These are phyloP conservation scores for Heterotilapia buettikoferi DNA, from an alignment of 2,113 vertebrate genomes.

Conservation along the genomic window DNA sequence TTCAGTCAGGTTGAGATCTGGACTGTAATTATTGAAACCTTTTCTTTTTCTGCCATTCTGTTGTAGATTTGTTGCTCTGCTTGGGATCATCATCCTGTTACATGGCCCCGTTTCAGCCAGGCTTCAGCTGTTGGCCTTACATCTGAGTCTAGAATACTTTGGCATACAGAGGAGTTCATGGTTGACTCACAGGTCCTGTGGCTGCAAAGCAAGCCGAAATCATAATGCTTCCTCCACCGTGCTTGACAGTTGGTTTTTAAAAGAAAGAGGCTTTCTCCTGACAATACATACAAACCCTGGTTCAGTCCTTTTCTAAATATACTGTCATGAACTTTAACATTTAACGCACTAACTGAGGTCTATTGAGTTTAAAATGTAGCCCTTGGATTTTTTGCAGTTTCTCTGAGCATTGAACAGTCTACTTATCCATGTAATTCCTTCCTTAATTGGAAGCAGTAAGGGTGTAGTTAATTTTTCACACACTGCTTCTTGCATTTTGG, in stretches of 20 bases:
- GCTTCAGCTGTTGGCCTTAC: neutral
- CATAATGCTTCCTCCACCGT: neutral
- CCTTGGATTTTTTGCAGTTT: accelerated
- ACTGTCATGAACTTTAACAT: neutral
- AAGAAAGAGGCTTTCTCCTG: neutral
- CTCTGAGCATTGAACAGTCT: neutral
- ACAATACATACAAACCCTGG: neutral
- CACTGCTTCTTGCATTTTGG: neutral
- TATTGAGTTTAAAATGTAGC: neutral
- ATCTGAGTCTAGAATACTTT: neutral
- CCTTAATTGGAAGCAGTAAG: neutral
- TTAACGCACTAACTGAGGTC: neutral
- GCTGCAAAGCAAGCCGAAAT: accelerated
- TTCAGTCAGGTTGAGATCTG: neutral
- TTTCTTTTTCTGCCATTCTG: neutral
- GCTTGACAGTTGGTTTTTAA: neutral
- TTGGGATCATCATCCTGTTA: neutral
- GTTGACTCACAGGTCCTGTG: neutral
- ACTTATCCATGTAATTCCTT: neutral
- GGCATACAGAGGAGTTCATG: neutral
- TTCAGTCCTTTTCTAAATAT: neutral
- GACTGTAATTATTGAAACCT: neutral
- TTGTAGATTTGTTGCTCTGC: neutral
- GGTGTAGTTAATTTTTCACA: neutral
- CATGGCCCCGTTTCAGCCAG: neutral